Percentiles rank a stretch among this genome's conserved stretches.
These are phyloP conservation scores for Drosophila antonietae DNA, from an alignment of 2,888 invertebrate species.

Conservation along the genomic window DNA sequence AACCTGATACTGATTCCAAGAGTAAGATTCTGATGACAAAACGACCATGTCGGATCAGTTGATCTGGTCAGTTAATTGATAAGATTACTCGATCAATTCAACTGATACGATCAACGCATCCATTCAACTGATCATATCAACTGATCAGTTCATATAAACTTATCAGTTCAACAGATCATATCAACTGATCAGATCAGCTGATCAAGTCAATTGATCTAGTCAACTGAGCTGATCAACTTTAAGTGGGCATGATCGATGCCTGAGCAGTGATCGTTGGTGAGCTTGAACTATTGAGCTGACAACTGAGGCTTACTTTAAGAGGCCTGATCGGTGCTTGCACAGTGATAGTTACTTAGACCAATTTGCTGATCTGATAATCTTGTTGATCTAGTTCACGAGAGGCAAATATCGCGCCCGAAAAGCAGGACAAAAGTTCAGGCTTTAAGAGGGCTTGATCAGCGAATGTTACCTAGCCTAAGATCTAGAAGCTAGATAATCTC, in stretches of 20 bases:
- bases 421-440: slow-evolving; percentile 34
- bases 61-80: neutral
- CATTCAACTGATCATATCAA: neutral
- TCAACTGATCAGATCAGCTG: neutral
- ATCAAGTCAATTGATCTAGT: slow-evolving; percentile 10
- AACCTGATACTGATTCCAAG: too few species aligned
- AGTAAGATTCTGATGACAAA: too few species aligned
- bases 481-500: slow-evolving; percentile 38
- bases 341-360: slow-evolving; percentile 6
- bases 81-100: neutral
- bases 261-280: neutral
- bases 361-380: slow-evolving; percentile 28
- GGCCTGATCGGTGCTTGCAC: slow-evolving; percentile 9
- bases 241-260: slow-evolving; percentile 10
- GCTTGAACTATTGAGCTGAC: slow-evolving; percentile 1
- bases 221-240: slow-evolving; percentile 2
- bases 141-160: neutral
- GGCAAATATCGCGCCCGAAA: slow-evolving; percentile 42
- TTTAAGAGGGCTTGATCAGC: slow-evolving; percentile 49
- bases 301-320: slow-evolving; percentile 15
- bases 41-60: neutral
- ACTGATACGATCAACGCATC: neutral
- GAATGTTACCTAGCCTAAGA: slow-evolving; percentile 9
- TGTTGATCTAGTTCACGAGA: slow-evolving; percentile 22
- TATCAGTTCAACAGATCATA: neutral